Evolutionary conservation across 2,797 vertebrate species (phyloP).

Genomic region (Vireo griseus): DNA sequence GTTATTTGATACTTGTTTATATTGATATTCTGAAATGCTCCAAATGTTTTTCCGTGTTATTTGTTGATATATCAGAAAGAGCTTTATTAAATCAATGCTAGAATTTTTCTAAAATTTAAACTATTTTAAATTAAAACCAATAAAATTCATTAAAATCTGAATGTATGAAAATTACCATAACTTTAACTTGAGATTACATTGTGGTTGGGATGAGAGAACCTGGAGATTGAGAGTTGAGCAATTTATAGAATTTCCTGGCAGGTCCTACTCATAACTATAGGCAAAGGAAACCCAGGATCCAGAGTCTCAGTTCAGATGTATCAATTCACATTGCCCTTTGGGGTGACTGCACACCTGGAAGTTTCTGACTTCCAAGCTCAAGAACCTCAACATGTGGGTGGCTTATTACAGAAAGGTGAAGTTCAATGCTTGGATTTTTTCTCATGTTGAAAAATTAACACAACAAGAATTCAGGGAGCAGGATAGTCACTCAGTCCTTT

Average conservation of each 20-base stretch:
- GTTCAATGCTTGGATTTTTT: neutral
- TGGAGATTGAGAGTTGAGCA: neutral
- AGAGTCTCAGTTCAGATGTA: neutral
- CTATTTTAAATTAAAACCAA: neutral
- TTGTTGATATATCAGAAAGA: neutral
- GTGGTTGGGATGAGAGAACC: neutral
- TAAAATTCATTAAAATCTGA: neutral
- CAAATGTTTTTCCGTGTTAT: neutral
- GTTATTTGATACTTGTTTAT: neutral
- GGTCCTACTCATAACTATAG: accelerated
- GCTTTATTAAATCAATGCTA: neutral
- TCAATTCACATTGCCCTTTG: neutral
- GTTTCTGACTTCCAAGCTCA: neutral
- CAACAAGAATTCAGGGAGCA: neutral
- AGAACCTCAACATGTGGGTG: neutral
- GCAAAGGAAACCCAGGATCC: neutral
- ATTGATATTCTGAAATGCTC: neutral
- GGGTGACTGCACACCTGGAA: neutral
- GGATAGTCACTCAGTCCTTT: neutral
- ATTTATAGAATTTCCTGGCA: neutral
- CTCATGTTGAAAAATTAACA: neutral
- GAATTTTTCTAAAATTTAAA: neutral
- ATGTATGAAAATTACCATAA: neutral
- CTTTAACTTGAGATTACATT: neutral
- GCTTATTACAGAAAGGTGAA: neutral